Conservation (phyloP, 2,888 invertebrate genomes). For the Campoplex nolae region DNA sequence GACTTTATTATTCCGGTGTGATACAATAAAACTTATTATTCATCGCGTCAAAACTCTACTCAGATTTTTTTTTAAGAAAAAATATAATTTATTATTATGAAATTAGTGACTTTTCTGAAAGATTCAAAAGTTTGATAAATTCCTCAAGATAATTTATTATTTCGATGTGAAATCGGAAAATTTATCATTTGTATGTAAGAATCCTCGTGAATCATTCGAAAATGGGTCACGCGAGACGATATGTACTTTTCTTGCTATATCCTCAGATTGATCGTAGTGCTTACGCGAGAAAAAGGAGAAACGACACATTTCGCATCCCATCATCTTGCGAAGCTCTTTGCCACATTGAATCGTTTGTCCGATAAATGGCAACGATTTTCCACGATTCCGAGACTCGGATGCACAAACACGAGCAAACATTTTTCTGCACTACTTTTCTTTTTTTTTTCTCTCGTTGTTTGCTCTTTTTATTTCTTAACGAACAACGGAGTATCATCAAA, state of each 20-base stretch:
- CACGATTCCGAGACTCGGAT: conserved; percentile 12
- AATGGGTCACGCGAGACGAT: conserved; percentile 48
- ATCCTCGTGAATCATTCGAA: conserved; percentile 43
- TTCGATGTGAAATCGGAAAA: not conserved
- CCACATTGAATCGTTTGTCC: conserved; percentile 35
- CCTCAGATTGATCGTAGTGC: conserved; percentile 41
- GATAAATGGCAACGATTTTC: conserved; percentile 28
- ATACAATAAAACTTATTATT: not conserved
- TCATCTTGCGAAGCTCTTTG: conserved; percentile 23
- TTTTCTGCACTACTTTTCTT: not conserved
- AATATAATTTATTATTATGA: too few species aligned
- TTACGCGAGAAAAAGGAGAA: conserved; percentile 33
- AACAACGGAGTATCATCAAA: not conserved
- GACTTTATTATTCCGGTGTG: not conserved
- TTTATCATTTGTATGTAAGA: not conserved
- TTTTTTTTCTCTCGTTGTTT: not conserved
- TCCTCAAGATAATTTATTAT: not conserved
- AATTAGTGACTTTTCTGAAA: not conserved
- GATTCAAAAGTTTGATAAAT: not conserved
- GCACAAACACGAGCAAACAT: conserved; percentile 9
- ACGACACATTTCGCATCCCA: conserved; percentile 46
- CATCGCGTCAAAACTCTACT: not conserved
- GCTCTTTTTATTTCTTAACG: not conserved
- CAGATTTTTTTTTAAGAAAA: too few species aligned
- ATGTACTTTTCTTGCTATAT: conserved; percentile 31